A percentile compares a stretch with the other conserved stretches of the same genome.
Conservation (phyloP, 2,797 vertebrate genomes). For the Anas georgica region DNA sequence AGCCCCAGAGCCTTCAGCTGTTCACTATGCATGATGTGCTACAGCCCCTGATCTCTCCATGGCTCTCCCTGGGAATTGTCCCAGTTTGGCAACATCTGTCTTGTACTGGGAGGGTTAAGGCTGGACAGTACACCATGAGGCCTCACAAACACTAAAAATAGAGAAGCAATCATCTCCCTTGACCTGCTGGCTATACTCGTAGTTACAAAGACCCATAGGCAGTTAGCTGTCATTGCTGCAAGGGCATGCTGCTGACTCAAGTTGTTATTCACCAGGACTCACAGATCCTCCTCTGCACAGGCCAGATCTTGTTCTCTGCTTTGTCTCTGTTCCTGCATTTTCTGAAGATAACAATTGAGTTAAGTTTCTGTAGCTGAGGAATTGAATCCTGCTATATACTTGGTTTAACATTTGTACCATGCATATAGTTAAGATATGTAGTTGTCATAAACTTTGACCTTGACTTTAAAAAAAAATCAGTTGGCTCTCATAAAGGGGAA, state of each 20-base stretch:
- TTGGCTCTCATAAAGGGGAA: not conserved
- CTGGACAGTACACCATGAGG: accelerated
- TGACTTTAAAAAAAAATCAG: not conserved
- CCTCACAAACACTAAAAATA: not conserved
- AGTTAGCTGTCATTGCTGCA: not conserved
- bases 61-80: not conserved
- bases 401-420: accelerated
- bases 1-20: not conserved
- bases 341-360: not conserved
- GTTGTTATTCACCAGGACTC: not conserved
- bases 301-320: not conserved
- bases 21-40: not conserved
- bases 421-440: not conserved
- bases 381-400: accelerated
- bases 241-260: not conserved
- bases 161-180: not conserved
- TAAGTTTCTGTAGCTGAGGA: not conserved
- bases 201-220: not conserved
- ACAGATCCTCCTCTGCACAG: not conserved
- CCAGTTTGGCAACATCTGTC: not conserved
- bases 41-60: not conserved
- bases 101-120: not conserved
- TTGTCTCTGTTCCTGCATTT: not conserved
- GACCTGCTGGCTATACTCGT: not conserved
- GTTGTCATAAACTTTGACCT: not conserved